Percentiles rank a stretch among this genome's conserved stretches.
These are phyloP conservation scores for Drosophila siamana DNA, from an alignment of 2,888 invertebrate species.

Conservation along the genomic window DNA sequence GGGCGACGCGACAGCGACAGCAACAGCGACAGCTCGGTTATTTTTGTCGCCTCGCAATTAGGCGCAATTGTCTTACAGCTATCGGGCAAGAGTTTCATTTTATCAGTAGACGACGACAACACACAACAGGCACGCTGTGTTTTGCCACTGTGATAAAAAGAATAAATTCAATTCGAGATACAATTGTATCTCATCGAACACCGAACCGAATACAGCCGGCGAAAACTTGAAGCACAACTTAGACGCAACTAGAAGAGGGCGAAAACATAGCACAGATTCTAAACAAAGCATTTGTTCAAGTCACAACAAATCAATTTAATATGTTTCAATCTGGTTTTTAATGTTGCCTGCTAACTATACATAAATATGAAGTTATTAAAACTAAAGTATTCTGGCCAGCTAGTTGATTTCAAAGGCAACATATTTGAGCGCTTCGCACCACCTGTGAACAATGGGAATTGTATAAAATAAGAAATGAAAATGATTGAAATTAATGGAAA, in stretches of 20 bases:
- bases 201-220: neutral
- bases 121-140: neutral
- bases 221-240: neutral
- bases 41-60: constrained; percentile 40
- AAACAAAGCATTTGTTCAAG: too few relatives aligned
- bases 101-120: constrained; percentile 30
- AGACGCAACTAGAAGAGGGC: neutral
- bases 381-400: too few relatives aligned
- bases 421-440: neutral
- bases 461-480: neutral
- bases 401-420: neutral
- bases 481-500: neutral
- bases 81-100: constrained; percentile 21
- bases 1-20: neutral
- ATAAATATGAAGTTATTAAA: too few relatives aligned
- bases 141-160: too few relatives aligned
- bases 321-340: too few relatives aligned
- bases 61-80: constrained; percentile 40
- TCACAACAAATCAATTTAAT: too few relatives aligned
- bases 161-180: constrained; percentile 14
- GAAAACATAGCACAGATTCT: too few relatives aligned
- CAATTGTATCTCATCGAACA: constrained; percentile 17
- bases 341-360: too few relatives aligned
- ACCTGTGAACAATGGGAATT: neutral
- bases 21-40: constrained; percentile 9